Base-by-base conservation (phyloP, 92 coral and sea anemone species). In the Zoanthus sansibaricus region DNA sequence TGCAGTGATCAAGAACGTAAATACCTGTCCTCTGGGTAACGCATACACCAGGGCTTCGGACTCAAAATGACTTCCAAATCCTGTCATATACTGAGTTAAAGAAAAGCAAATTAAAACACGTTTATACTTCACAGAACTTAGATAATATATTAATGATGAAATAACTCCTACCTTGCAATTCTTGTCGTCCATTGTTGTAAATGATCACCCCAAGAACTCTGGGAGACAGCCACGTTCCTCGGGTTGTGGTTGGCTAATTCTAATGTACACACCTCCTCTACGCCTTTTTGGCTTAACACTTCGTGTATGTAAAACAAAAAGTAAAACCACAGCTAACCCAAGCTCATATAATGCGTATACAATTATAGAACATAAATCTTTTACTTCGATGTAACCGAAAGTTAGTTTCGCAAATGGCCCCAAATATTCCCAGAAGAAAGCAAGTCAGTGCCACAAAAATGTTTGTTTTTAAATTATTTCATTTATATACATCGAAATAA, bases 61-160 rank as follows among this genome's bases (percentile, higher is more conserved):
- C 62, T 75, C 79, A 75, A 75, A 75, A 75, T 75, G 79, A 75
- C 79, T 75, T 33, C 79, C 79, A 75, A 75, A 75, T 75, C 79
- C 79, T 75, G 79, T 47, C 79, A 75, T 75, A 64, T 75, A 75
- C 79, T 75, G 10, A 48, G 64, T 48, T 5, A 75, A 5, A 61
- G 9, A 49, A 75, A 75, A 47, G 44, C 33, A 75, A 75, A 18
- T 9, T 18, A n/a, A 6, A 62, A 62, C 20, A 62, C n/a, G 3
- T n/a, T 21, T 54, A 72, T 46, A 30, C 42, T 46, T 72, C 77
- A 72, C 42, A 72, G 12, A 75, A 75, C 79, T 75, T 15, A 48
- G 42, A 7, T 48, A 75, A 75, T 75, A 48, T 18, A 15, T 6
- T 18, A 75, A 75, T 75, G 7, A 8, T 9, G 42, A 46, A 75